Evolutionary conservation across 2,888 invertebrate genomes (phyloP), one percentile per base, ranked within the genome.

Genomic region (Cryptus viduatorius): DNA sequence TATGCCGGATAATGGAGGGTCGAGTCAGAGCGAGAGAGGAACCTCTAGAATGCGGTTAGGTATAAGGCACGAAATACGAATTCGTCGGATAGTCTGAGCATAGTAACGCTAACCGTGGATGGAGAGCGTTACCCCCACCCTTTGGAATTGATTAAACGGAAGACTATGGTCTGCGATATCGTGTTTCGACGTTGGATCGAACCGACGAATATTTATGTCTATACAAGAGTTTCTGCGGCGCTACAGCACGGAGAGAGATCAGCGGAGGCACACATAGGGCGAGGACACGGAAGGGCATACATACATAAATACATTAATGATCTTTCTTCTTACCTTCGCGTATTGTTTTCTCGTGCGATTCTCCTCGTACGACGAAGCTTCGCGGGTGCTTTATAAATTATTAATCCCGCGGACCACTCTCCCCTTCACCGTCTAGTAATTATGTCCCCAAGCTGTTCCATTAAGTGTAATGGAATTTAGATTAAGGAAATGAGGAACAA

Each of bases 381-480:
- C 46, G 73, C 42, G 71, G 71, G 76, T 37, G 61, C 72, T 84
- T 76, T 48, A 65, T 76, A 61, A 72, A 82, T 79, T 79, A 79
- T 82, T 79, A 82, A 84, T 76, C 46, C 71, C 46, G 79, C 71
- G 75, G 71, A 37, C 37, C 0, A 1, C 37, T 0, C 37, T 37
- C 37, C 37, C 37, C 5, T 37, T 37, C 37, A 8, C 37, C 71
- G 76, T 82, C 71, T 75, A 44, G 82, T 76, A 84, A 82, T 84
- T 79, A 84, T 76, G 71, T 79, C 72, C 76, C 67, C 76, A 65
- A 79, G 82, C 75, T 82, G 61, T 84, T 84, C 72, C 71, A 76
- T 82, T 53, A 84, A 82, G 81, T 84, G 81, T 67, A 82, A 82
- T 84, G 82, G 84, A 84, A 84, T 84, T 84, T 79, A 84, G 79